Percentiles rank a stretch among this genome's conserved stretches.
These are phyloP conservation scores for Ploceus nigricollis DNA, from an alignment of 2,113 vertebrate genomes.

Conservation along the genomic window DNA sequence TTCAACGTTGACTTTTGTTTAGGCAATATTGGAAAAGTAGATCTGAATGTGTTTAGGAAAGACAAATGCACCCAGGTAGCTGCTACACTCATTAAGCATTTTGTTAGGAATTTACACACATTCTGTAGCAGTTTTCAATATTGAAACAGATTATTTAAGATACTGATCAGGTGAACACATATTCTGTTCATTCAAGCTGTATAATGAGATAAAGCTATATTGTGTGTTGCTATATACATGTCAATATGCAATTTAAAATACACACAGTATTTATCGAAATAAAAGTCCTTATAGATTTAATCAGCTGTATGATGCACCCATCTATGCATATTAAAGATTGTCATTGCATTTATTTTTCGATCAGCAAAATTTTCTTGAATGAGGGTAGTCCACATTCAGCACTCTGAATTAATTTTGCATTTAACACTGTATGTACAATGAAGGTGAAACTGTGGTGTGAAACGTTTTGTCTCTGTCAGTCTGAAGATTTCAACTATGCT, in stretches of 20 bases:
- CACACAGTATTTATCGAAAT: neutral
- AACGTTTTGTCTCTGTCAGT: neutral
- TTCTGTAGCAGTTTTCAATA: neutral
- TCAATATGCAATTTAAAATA: neutral
- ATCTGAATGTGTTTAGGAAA: neutral
- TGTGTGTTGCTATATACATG: neutral
- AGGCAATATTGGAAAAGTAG: neutral
- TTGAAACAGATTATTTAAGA: neutral
- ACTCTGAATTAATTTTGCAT: neutral
- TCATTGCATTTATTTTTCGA: neutral
- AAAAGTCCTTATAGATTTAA: neutral
- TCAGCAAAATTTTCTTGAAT: neutral
- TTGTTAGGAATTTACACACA: neutral
- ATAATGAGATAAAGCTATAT: neutral
- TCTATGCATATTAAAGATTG: neutral
- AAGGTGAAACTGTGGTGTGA: neutral
- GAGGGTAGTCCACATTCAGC: neutral
- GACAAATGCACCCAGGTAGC: neutral
- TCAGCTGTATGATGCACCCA: rapidly evolving
- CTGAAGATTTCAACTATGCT: neutral
- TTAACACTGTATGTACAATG: neutral
- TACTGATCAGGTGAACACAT: neutral
- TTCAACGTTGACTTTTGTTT: neutral
- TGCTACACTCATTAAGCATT: neutral
- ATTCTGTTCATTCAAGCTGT: neutral